A percentile compares a stretch with the other conserved stretches of the same genome.
Conservation (phyloP, 2,888 invertebrate species). For the Leucozona laternaria region DNA sequence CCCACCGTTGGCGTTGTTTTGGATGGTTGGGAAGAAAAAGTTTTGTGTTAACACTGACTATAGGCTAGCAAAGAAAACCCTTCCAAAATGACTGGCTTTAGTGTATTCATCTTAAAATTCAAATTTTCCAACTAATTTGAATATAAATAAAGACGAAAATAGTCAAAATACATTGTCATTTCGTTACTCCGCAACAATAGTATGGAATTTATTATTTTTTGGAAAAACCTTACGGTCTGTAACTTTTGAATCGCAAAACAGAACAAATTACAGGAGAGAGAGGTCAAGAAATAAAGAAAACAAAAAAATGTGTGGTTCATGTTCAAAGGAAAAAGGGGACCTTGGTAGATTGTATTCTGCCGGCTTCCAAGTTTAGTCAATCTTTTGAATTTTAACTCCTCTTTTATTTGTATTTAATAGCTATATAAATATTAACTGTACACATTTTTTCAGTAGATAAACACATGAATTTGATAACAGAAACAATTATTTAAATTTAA, state of each 20-base stretch:
- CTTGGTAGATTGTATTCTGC: too few species aligned
- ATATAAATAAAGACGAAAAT: slow-evolving; percentile 66
- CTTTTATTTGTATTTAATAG: too few species aligned
- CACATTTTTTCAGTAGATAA: too few species aligned
- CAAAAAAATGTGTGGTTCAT: too few species aligned
- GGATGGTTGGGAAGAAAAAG: background rate
- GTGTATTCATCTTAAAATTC: slow-evolving; percentile 56
- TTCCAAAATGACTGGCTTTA: slow-evolving; percentile 29
- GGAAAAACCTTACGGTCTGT: slow-evolving; percentile 48
- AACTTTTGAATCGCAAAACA: slow-evolving; percentile 33
- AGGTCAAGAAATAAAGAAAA: slow-evolving; percentile 19
- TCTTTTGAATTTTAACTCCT: too few species aligned
- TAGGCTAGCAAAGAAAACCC: background rate
- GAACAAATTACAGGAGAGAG: slow-evolving; percentile 48
- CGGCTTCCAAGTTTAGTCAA: too few species aligned
- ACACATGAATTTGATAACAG: too few species aligned
- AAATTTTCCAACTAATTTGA: slow-evolving; percentile 70
- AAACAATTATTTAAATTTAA: too few species aligned
- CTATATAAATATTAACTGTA: too few species aligned
- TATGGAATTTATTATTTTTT: slow-evolving; percentile 60
- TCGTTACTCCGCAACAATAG: slow-evolving; percentile 56
- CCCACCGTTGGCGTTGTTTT: background rate
- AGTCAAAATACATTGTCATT: slow-evolving; percentile 41
- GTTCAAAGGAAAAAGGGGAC: too few species aligned
- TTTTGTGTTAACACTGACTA: background rate